A percentile compares a stretch with the other conserved stretches of the same genome.
Evolutionary conservation across 2,797 vertebrate genomes (phyloP).

Genomic region (Diplodus sargus): DNA sequence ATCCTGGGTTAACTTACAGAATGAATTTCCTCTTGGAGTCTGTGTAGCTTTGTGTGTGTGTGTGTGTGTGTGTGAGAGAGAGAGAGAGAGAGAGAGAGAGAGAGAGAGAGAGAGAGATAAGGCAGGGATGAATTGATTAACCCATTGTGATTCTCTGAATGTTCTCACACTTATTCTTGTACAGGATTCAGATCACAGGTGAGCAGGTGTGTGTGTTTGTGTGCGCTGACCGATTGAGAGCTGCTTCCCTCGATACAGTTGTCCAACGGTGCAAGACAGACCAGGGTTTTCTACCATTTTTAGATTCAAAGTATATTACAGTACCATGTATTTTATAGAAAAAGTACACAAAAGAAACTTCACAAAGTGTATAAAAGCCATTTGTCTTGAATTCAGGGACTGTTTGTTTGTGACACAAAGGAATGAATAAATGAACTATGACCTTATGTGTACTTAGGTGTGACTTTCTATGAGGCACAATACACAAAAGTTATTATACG

Average conservation of each 20-base stretch:
- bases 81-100: too few species aligned
- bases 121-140: constrained; percentile 9
- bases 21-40: constrained; percentile 31
- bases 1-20: constrained; percentile 41
- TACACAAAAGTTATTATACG: too few species aligned
- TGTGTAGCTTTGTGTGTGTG: constrained; percentile 12
- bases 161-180: constrained; percentile 40
- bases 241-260: constrained; percentile 63
- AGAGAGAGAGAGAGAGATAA: too few species aligned
- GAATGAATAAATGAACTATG: constrained; percentile 79
- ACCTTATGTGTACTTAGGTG: constrained; percentile 24
- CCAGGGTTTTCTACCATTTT: constrained; percentile 82
- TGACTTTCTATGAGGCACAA: constrained; percentile 1
- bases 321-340: constrained; percentile 74
- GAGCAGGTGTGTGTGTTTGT: constrained; percentile 1
- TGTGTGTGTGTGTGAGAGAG: background rate
- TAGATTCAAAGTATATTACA: constrained; percentile 70
- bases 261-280: constrained; percentile 53
- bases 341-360: constrained; percentile 63
- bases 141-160: constrained; percentile 39
- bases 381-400: constrained; percentile 85
- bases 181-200: constrained; percentile 31
- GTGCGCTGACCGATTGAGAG: constrained; percentile 5
- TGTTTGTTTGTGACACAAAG: constrained; percentile 81
- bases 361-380: constrained; percentile 73